These are phyloP conservation scores for Fulica atra DNA, from an alignment of 2,113 vertebrate genomes.

Conservation along the genomic window DNA sequence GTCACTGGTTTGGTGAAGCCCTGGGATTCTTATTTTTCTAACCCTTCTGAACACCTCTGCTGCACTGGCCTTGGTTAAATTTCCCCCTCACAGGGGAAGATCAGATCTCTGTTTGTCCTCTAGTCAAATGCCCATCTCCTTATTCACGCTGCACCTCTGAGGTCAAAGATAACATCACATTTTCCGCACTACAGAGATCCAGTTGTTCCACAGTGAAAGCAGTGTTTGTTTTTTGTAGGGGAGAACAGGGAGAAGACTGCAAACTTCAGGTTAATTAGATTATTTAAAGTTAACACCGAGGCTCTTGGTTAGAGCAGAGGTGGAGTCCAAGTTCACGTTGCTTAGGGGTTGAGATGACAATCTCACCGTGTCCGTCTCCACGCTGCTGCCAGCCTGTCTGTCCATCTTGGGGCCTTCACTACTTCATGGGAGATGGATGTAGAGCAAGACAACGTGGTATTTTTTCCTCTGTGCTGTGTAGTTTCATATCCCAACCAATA, in stretches of 20 bases:
- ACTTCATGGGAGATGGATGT: neutral
- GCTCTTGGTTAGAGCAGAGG: neutral
- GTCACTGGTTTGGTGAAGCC: neutral
- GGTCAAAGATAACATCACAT: neutral
- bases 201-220: neutral
- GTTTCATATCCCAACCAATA: neutral
- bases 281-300: neutral
- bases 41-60: neutral
- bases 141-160: neutral
- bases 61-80: neutral
- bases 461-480: neutral
- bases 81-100: slow-evolving; percentile 13
- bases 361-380: fast-evolving
- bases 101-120: slow-evolving; percentile 17
- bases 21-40: neutral
- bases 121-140: neutral
- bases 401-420: neutral
- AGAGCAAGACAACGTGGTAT: neutral
- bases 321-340: neutral
- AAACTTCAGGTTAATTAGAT: neutral
- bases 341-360: neutral
- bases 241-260: neutral
- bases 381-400: neutral
- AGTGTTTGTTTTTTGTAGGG: neutral
- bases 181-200: neutral